Evolutionary conservation across 2,113 vertebrate genomes (phyloP).

Genomic region (Lagopus leucura): DNA sequence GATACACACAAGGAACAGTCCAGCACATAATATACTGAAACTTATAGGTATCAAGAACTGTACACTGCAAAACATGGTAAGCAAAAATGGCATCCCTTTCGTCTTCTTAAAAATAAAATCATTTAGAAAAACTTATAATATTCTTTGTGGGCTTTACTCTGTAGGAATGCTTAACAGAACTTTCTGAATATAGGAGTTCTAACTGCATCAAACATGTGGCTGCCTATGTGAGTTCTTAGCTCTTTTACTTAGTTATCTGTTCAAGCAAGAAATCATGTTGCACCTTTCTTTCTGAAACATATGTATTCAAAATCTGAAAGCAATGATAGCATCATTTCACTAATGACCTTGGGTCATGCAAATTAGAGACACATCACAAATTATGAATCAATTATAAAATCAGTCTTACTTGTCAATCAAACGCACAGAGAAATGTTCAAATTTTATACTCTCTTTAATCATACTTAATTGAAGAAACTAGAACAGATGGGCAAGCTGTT

Average conservation of each 20-base stretch:
- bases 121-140: neutral
- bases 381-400: neutral
- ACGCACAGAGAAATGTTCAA: neutral
- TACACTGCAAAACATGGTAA: neutral
- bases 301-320: neutral
- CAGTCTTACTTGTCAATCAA: neutral
- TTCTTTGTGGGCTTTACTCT: neutral
- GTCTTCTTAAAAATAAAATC: neutral
- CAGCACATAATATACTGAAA: neutral
- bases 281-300: neutral
- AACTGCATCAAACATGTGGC: rapidly evolving
- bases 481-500: rapidly evolving
- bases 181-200: neutral
- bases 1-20: neutral
- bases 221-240: neutral
- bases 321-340: neutral
- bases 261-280: neutral
- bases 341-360: neutral
- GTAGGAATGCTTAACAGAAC: neutral
- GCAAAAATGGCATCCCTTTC: neutral
- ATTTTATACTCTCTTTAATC: rapidly evolving
- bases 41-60: neutral
- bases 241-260: rapidly evolving
- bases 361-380: neutral
- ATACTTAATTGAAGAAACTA: neutral